These are phyloP conservation scores for Carabus problematicus DNA, from an alignment of 2,888 invertebrate genomes.

Conservation along the genomic window DNA sequence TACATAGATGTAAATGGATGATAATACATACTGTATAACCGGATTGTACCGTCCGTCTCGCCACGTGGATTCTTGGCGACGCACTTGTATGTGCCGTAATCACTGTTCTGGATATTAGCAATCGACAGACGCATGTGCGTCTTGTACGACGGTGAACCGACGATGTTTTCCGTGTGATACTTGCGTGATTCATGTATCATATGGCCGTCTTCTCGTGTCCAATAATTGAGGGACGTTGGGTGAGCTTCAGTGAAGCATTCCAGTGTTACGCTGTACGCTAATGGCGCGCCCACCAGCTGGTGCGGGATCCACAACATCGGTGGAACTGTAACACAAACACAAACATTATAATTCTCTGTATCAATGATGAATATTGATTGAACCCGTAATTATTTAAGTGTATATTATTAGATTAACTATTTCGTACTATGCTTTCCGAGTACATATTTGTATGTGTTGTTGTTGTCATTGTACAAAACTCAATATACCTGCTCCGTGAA, in stretches of 20 bases:
- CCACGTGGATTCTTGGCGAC: conserved; percentile 90
- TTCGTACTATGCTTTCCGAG: no score
- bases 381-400: no score
- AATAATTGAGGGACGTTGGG: conserved; percentile 89
- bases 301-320: conserved; percentile 93
- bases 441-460: no score
- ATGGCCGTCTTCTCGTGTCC: conserved; percentile 86
- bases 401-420: no score
- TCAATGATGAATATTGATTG: no score
- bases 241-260: conserved; percentile 92
- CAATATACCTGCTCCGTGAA: conserved; percentile 8
- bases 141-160: conserved; percentile 78
- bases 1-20: conserved; percentile 2
- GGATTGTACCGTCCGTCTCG: conserved; percentile 88
- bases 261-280: conserved; percentile 81
- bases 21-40: conserved; percentile 81
- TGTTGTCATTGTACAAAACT: background rate
- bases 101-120: conserved; percentile 75
- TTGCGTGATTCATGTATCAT: conserved; percentile 88
- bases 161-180: conserved; percentile 77
- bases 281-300: conserved; percentile 85
- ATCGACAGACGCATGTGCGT: conserved; percentile 88
- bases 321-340: conserved; percentile 71
- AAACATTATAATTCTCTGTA: no score
- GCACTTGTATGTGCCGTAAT: conserved; percentile 89